Evolutionary conservation across 2,888 invertebrate species (phyloP), one percentile per base, ranked within the genome.

Genomic region (Apamea crenata): DNA sequence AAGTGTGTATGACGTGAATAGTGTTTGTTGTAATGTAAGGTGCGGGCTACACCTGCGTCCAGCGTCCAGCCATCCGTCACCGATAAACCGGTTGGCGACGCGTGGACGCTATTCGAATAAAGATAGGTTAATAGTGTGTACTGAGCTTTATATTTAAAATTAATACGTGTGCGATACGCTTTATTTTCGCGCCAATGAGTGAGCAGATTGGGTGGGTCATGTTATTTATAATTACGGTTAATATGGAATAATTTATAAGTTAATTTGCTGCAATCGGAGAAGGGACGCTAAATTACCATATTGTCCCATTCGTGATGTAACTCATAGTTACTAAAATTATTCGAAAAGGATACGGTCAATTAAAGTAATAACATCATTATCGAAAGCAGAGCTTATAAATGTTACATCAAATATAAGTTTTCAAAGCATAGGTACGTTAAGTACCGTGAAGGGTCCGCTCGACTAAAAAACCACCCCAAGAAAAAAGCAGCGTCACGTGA

Each of bases 41-140:
- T 83, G 80, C 86, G 87, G 87, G 78, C 85, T 88, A 90, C 94
- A 94, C 94, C 94, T 94, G 94, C 85, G 92, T 83, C 84, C 89
- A 88, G 94, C 85, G 92, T 83, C 84, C 89, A 88, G 87, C 89
- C 89, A 92, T 93, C 90, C 89, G 91, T 94, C 92, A 92, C 87
- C 82, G 89, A 91, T 92, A 93, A 92, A 91, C 86, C 89, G 91
- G 87, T 69, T 74, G 87, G 63, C 77, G 89, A 88, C 87, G 87
- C 86, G 63, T 83, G 84, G 76, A 78, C 32, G 78, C 68, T 75
- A 78, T 74, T 76, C 73, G 84, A 81, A 85, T 90, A 85, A 87
- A 82, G 71, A 82, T 76, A 72, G 59, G 78, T 72, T 79, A 80
- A 84, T 82, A 83, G 87, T 88, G 71, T 78, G 69, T 83, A 72